These are phyloP conservation scores for Pterocles gutturalis DNA, from an alignment of 2,113 vertebrate genomes.

Conservation along the genomic window DNA sequence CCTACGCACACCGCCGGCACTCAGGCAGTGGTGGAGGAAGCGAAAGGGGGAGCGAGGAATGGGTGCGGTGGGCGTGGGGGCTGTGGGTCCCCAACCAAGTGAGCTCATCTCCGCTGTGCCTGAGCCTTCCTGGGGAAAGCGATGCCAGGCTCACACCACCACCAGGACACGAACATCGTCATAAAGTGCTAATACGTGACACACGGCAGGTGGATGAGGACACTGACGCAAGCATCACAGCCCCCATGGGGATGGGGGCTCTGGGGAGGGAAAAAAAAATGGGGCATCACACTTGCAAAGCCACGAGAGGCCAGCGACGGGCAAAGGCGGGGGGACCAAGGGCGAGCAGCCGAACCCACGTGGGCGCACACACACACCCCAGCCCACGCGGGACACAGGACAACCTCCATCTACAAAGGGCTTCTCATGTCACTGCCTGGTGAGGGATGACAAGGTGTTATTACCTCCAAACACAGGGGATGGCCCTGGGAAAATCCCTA, in stretches of 20 bases:
- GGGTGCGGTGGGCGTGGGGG: rapidly evolving
- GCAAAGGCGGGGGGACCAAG: not conserved
- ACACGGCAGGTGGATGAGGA: not conserved
- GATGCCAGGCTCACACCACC: rapidly evolving
- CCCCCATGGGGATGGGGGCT: rapidly evolving
- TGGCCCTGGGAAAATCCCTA: not conserved
- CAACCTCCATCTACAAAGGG: not conserved
- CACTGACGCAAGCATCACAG: not conserved
- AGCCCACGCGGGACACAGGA: not conserved
- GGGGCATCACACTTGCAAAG: not conserved
- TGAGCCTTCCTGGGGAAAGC: rapidly evolving
- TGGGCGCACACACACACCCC: not conserved
- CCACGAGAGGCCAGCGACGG: not conserved
- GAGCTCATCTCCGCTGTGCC: rapidly evolving
- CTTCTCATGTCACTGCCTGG: not conserved
- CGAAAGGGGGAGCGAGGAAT: rapidly evolving
- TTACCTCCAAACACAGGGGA: not conserved
- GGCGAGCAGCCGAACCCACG: not conserved
- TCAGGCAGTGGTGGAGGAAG: not conserved
- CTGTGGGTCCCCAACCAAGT: rapidly evolving
- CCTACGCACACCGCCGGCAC: rapidly evolving
- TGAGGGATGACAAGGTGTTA: not conserved
- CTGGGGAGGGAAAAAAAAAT: rapidly evolving
- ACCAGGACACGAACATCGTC: not conserved
- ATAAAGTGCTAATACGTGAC: conserved; percentile 53